Percentiles rank a stretch among this genome's conserved stretches.
phyloP scores from a whole-genome alignment of 64 coral and sea anemone genomes.

The Acropora tenuis region DNA sequence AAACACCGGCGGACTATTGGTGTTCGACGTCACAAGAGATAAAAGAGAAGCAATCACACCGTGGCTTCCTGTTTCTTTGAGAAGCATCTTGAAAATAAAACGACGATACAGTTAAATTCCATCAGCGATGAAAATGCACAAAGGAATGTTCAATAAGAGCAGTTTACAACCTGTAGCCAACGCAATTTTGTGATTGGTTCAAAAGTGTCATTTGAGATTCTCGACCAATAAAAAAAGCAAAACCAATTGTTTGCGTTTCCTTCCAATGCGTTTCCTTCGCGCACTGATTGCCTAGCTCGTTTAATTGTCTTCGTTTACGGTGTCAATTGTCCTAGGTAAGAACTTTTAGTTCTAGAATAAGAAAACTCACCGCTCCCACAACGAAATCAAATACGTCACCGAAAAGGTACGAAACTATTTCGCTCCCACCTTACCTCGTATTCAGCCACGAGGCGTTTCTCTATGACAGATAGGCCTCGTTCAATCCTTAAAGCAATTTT shows the following conservation, averaged over 20 bases:
- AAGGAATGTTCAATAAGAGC: no score
- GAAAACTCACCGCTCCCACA: neutral
- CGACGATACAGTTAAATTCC: neutral
- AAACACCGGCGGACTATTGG: conserved; percentile 70
- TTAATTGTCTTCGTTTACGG: neutral
- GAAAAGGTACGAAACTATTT: neutral
- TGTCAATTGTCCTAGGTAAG: no score
- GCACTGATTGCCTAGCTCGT: neutral
- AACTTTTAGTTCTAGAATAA: no score
- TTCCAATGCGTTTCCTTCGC: no score
- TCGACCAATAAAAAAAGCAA: no score
- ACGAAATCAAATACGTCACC: neutral
- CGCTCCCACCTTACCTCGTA: conserved; percentile 38
- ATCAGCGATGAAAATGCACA: neutral
- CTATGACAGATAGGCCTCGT: conserved; percentile 43
- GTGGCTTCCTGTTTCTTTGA: conserved; percentile 76
- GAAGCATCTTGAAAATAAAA: conserved; percentile 34
- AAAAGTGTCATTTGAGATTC: no score
- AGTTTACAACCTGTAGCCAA: no score
- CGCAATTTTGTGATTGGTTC: no score
- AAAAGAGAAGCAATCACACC: conserved; percentile 77
- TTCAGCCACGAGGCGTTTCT: conserved; percentile 68
- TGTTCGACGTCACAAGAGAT: conserved; percentile 74
- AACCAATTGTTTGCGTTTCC: no score
- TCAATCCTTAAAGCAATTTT: conserved; percentile 78